phyloP scores from a whole-genome alignment of 2,113 vertebrate species.

The Vimba vimba region DNA sequence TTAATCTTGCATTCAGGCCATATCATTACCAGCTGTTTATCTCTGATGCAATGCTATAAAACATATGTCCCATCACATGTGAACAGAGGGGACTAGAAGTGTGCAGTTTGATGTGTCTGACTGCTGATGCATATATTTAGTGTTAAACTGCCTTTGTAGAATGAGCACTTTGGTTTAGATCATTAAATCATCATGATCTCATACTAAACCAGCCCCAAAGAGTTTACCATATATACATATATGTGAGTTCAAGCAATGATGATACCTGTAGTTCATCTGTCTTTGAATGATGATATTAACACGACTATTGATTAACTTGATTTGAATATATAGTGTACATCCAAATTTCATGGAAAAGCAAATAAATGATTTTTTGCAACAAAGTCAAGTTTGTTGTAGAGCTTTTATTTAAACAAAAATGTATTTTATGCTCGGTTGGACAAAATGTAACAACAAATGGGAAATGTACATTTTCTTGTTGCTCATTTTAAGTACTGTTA shows the following conservation, averaged over 20 bases:
- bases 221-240: neutral
- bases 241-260: neutral
- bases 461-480: neutral
- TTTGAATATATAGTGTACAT: conserved; percentile 29
- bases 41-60: conserved; percentile 21
- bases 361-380: conserved; percentile 58
- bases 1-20: neutral
- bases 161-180: neutral
- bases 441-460: neutral
- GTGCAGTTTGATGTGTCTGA: conserved; percentile 3
- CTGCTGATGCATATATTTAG: neutral
- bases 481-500: neutral
- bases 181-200: neutral
- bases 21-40: conserved; percentile 34
- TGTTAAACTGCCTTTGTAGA: conserved; percentile 1
- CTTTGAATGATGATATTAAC: neutral
- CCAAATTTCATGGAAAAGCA: conserved; percentile 41
- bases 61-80: neutral
- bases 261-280: neutral
- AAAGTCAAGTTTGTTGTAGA: neutral
- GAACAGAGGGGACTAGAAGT: neutral
- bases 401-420: conserved; percentile 27
- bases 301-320: neutral
- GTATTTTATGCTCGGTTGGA: neutral
- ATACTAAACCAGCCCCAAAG: neutral